Evolutionary conservation across 2,113 vertebrate genomes (phyloP).

Genomic region (Capreolus pygargus): DNA sequence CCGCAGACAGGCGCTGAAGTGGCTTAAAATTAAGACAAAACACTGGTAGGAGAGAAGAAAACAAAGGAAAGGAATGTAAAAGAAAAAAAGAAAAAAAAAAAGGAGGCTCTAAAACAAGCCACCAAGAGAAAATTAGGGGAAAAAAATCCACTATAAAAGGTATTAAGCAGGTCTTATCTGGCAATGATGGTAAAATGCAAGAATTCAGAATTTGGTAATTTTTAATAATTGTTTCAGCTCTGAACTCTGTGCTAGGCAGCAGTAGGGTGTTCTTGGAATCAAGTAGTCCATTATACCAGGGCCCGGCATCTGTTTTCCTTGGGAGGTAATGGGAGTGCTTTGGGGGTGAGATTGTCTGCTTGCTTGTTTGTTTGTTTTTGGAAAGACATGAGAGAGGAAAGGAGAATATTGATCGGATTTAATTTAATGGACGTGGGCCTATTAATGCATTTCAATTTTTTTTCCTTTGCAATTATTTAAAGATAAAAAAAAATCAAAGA

Average conservation of each 20-base stretch:
- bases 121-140: rapidly evolving
- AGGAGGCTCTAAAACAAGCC: too few relatives aligned
- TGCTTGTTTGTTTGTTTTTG: neutral
- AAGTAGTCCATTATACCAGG: rapidly evolving
- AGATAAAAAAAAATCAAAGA: constrained; percentile 38
- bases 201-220: neutral
- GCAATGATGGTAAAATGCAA: neutral
- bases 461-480: constrained; percentile 8
- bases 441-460: neutral
- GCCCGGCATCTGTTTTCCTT: rapidly evolving
- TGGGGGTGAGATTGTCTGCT: too few relatives aligned
- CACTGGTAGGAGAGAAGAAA: neutral
- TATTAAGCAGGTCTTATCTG: neutral
- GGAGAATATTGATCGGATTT: neutral
- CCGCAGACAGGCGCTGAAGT: neutral
- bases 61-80: neutral
- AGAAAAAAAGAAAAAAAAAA: neutral
- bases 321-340: too few relatives aligned
- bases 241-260: rapidly evolving
- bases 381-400: neutral
- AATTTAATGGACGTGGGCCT: neutral
- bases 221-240: too few relatives aligned
- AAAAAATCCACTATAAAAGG: neutral
- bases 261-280: neutral
- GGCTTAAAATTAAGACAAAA: neutral